A percentile compares a stretch with the other conserved stretches of the same genome.
phyloP scores from a whole-genome alignment of 2,113 vertebrate genomes.

The Rhabdomys dilectus region DNA sequence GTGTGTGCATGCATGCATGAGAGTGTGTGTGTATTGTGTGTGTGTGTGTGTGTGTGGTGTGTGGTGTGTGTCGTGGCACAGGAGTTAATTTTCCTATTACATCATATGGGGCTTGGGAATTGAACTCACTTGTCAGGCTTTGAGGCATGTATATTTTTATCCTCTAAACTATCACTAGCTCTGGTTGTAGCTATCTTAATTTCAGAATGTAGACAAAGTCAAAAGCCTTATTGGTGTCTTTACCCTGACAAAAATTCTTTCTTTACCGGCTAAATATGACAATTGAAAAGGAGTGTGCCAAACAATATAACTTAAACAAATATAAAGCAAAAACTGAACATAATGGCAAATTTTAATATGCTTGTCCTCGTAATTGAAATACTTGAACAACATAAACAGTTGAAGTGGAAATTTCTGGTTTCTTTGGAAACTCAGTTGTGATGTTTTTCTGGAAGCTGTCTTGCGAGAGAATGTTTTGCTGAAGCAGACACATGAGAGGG shows the following conservation, averaged over 20 bases:
- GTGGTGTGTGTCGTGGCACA: background rate
- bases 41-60: background rate
- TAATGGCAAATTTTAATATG: slow-evolving; percentile 12
- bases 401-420: too few species aligned
- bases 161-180: background rate
- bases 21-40: background rate
- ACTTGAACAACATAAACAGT: slow-evolving; percentile 28
- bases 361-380: background rate
- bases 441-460: too few species aligned
- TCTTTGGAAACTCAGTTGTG: too few species aligned
- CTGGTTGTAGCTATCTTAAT: background rate
- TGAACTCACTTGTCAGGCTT: background rate
- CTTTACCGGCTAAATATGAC: background rate
- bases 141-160: background rate
- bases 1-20: background rate
- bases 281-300: background rate
- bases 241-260: slow-evolving; percentile 10
- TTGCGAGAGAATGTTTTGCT: too few species aligned
- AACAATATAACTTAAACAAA: slow-evolving; percentile 1
- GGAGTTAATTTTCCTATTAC: background rate
- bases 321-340: slow-evolving; percentile 1
- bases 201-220: background rate
- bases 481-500: too few species aligned
- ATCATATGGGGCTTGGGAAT: background rate
- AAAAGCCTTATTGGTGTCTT: background rate